Conservation (phyloP, 2,797 vertebrate genomes). For the Cryptoblepharus egeriae region DNA sequence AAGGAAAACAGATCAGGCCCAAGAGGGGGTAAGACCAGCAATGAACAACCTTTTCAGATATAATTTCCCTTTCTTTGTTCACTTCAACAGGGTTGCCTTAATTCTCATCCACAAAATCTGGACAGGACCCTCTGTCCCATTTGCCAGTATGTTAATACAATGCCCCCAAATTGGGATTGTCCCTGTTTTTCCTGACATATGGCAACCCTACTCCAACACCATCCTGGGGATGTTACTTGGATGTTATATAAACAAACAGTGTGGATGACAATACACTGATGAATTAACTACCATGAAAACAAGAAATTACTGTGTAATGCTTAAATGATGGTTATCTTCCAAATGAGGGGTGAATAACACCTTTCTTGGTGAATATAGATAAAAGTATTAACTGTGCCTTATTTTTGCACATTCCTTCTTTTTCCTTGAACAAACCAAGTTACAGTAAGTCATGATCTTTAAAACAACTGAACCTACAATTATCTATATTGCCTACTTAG, state of each 20-base stretch:
- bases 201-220: not conserved
- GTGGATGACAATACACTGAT: not conserved
- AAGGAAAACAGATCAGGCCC: no score
- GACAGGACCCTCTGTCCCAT: no score
- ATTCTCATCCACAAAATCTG: no score
- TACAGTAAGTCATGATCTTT: not conserved
- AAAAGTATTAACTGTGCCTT: not conserved
- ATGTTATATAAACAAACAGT: not conserved
- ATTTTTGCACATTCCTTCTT: not conserved
- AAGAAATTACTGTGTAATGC: not conserved
- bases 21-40: no score
- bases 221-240: not conserved
- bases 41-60: not conserved
- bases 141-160: no score
- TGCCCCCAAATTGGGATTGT: no score
- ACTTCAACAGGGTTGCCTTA: no score
- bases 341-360: not conserved
- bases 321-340: not conserved
- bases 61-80: not conserved
- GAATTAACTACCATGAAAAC: not conserved
- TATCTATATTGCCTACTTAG: not conserved
- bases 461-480: not conserved
- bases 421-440: not conserved
- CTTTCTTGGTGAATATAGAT: not conserved
- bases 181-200: no score